Evolutionary conservation across 2,797 vertebrate species (phyloP).

Genomic region (Hipposideros larvatus): DNA sequence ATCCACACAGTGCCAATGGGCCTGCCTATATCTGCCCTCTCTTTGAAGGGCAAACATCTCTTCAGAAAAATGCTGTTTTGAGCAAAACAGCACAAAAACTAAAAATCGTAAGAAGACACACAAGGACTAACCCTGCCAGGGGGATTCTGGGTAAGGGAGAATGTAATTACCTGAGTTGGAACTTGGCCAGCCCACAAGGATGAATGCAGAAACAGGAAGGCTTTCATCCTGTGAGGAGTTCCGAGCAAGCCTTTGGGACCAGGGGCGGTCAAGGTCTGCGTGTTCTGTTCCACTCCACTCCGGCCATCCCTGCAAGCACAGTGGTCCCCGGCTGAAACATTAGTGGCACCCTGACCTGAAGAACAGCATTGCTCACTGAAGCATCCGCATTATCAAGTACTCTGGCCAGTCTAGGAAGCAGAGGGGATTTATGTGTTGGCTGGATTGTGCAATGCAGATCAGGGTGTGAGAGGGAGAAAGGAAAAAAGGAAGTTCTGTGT

Average conservation of each 20-base stretch:
- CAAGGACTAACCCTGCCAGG: neutral
- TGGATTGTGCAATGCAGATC: constrained; percentile 39
- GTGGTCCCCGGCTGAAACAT: constrained; percentile 34
- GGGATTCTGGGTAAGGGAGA: constrained; percentile 7
- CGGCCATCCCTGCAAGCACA: neutral
- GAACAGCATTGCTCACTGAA: constrained; percentile 31
- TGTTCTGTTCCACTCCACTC: constrained; percentile 29
- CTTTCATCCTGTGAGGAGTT: neutral
- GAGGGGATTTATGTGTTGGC: constrained; percentile 62
- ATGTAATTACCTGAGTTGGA: constrained; percentile 38
- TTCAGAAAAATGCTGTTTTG: constrained; percentile 36
- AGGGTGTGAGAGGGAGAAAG: neutral
- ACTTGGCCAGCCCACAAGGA: constrained; percentile 42
- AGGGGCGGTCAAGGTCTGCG: neutral
- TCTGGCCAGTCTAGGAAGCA: constrained; percentile 41
- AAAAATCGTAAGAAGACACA: neutral
- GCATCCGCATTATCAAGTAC: constrained; percentile 54
- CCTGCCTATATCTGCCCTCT: neutral
- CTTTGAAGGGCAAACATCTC: neutral
- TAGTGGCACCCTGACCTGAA: neutral
- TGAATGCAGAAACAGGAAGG: constrained; percentile 8
- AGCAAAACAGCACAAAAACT: constrained; percentile 23
- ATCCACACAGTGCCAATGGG: neutral
- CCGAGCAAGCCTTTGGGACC: constrained; percentile 6
- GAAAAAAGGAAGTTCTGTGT: neutral